Base-by-base conservation (phyloP, 2,113 vertebrate species). In the Oxyruncus cristatus region DNA sequence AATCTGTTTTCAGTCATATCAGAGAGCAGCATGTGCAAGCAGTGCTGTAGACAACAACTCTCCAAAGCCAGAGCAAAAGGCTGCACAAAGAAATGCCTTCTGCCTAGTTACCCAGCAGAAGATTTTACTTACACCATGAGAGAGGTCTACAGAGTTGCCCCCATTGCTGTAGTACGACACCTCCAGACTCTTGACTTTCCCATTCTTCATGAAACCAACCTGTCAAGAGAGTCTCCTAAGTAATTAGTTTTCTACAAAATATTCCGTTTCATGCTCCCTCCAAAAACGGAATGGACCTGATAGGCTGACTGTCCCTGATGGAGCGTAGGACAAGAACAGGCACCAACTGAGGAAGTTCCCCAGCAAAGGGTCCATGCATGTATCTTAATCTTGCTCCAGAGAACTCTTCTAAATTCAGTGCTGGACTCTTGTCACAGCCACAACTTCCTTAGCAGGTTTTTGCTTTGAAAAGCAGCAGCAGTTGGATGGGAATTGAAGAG, bases 191-290 rank as follows among this genome's bases (percentile, higher is more conserved):
- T 98, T 98, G 3, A 99, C 94, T 89, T 96, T 98, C 30, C 99
- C 99, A 8, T 98, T 98, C 94, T 98, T 98, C 97, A 98, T 98
- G 85, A 98, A 99, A 65, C 99, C 99, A 80, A 99, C 99, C 99
- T 99, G 95, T 17, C 18, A 88, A 80, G 86, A 97, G 26, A 95
- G 30, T 22, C 24, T 80, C 42, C 49, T 95, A 46, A 79, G 58
- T 88, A 61, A 93, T 5, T 1, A 0, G 6, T 63, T 86, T 67
- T 63, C 56, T 52, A 67, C 18, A 74, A 59, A 63, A 39, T 8
- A 3, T 42, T 85, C 12, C 27, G 8, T 13, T 71, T 86, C 2
- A 0, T 63, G 47, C 39, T 78, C 16, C 24, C 28, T 78, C 53
- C 58, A 62, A 80, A 92, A 70, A 3, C 30, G 22, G 33, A 67